Evolutionary conservation across 2,797 vertebrate genomes (phyloP).

Genomic region (Gallinago solitaria): DNA sequence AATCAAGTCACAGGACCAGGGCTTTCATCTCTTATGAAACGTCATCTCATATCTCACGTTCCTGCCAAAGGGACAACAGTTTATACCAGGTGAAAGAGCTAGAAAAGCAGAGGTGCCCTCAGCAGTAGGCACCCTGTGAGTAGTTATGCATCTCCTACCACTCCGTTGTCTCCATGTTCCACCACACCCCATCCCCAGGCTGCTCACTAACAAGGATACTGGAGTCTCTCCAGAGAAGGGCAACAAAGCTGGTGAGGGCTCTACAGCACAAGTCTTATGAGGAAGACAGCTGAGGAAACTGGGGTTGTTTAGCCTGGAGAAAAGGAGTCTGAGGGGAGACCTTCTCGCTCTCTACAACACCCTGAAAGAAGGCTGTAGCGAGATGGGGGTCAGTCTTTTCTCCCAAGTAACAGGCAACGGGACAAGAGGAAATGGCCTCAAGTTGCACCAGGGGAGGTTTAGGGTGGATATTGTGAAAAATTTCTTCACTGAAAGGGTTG

Average conservation of each 20-base stretch:
- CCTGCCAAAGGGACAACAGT: neutral
- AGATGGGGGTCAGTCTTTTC: neutral
- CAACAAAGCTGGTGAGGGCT: neutral
- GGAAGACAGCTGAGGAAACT: neutral
- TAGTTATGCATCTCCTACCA: neutral
- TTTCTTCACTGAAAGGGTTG: neutral
- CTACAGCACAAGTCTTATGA: neutral
- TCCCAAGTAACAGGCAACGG: neutral
- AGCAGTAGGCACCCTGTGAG: neutral
- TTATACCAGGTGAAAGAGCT: neutral
- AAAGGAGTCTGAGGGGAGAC: neutral
- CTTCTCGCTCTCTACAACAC: neutral
- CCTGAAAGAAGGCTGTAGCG: neutral
- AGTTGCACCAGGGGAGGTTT: neutral
- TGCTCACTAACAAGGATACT: neutral
- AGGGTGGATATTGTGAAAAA: neutral
- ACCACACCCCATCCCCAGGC: neutral
- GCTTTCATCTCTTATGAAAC: rapidly evolving
- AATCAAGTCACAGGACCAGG: neutral
- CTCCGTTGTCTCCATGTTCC: neutral
- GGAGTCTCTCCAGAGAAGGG: neutral
- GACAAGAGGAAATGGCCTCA: neutral
- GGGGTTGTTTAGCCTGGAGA: neutral
- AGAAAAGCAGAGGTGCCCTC: neutral
- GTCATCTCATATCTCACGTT: neutral